phyloP scores from a whole-genome alignment of 2,113 vertebrate genomes.

The Macrotus californicus region DNA sequence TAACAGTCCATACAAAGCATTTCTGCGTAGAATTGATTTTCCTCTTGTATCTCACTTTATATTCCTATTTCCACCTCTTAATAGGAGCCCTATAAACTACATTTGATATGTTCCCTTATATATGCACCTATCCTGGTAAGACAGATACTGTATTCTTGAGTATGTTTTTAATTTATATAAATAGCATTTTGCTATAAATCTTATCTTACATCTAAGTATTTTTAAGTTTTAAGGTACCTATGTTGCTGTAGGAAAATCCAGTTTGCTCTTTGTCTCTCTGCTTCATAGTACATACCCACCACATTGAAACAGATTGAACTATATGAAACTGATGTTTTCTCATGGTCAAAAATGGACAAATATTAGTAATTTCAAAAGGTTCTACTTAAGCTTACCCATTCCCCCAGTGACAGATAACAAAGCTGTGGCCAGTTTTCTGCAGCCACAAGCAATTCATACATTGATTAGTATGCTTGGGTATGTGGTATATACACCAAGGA shows the following conservation, averaged over 20 bases:
- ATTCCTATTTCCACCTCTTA: neutral
- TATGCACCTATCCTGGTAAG: neutral
- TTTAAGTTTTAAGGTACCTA: neutral
- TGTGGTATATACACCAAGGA: neutral
- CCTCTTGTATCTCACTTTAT: neutral
- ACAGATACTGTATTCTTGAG: neutral
- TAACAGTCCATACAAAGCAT: neutral
- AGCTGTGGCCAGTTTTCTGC: neutral
- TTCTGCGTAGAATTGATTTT: neutral
- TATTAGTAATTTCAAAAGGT: neutral
- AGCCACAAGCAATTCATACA: neutral
- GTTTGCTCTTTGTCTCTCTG: neutral
- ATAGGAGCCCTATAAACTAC: neutral
- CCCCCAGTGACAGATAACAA: neutral
- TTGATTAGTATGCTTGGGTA: neutral
- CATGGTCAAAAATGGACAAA: neutral
- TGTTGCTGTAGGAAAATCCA: neutral
- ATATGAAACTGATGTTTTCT: neutral
- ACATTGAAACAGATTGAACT: neutral
- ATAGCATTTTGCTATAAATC: neutral
- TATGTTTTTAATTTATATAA: neutral
- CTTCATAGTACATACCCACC: neutral
- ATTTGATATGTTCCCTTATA: neutral
- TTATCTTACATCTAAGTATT: neutral
- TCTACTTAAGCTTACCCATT: neutral